phyloP scores from a whole-genome alignment of 2,113 vertebrate species.

The Amblyornis subalaris region DNA sequence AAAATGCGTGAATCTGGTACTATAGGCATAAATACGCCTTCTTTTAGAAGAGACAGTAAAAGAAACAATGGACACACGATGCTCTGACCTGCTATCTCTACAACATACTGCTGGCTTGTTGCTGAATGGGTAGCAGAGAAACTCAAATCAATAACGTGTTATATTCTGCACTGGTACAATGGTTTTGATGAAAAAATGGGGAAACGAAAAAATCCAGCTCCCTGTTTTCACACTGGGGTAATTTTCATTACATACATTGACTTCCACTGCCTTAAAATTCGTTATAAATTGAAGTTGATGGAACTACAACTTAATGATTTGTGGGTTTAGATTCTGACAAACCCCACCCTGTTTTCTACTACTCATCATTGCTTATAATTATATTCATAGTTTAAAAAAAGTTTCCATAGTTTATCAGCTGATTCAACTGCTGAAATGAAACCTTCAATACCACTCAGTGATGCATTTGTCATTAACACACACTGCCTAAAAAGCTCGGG shows the following conservation, averaged over 20 bases:
- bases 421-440: neutral
- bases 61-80: neutral
- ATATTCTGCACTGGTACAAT: neutral
- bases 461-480: neutral
- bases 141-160: neutral
- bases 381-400: neutral
- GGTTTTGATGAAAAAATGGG: neutral
- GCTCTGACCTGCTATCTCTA: neutral
- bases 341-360: neutral
- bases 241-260: neutral
- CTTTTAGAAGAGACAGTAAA: neutral
- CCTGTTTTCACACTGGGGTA: neutral
- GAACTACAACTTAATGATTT: neutral
- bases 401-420: neutral
- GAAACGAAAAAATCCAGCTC: neutral
- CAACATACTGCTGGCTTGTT: neutral
- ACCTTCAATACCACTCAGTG: neutral
- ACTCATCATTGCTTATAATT: neutral
- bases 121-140: neutral
- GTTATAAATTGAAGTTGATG: neutral
- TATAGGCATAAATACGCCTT: neutral
- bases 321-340: neutral
- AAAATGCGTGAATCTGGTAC: neutral
- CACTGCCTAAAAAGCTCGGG: neutral
- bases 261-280: neutral